Conservation (phyloP, 2,113 vertebrate genomes). For the Rhabdomys dilectus region DNA sequence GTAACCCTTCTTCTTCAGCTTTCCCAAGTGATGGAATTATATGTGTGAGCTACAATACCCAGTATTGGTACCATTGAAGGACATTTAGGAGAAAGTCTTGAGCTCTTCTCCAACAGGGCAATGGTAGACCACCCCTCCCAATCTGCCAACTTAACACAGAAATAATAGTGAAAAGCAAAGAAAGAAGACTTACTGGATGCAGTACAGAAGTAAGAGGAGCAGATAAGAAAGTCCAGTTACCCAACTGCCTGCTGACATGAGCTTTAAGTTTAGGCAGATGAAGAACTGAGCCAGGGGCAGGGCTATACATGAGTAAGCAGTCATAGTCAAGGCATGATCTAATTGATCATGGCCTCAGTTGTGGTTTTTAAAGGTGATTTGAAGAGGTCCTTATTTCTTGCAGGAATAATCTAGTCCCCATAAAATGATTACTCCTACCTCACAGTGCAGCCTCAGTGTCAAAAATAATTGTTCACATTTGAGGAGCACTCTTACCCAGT, state of each 20-base stretch:
- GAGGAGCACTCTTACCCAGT: too few species aligned
- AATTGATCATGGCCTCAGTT: neutral
- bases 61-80: neutral
- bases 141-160: neutral
- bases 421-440: neutral
- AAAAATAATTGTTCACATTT: neutral
- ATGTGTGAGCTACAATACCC: too few species aligned
- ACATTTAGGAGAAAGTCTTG: neutral
- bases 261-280: neutral
- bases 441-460: neutral
- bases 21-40: neutral
- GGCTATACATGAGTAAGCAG: neutral
- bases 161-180: neutral
- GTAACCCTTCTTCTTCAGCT: neutral
- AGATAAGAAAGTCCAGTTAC: neutral
- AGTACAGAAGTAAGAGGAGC: neutral
- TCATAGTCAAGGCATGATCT: neutral
- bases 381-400: neutral
- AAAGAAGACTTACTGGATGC: neutral
- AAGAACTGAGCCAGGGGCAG: too few species aligned
- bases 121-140: neutral
- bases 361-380: neutral
- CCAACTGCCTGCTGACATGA: neutral
- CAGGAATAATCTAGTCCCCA: neutral
- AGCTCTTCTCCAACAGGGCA: too few species aligned